Evolutionary conservation across 1,140 invertebrate species (phyloP).

Genomic region (Atta colombica): DNA sequence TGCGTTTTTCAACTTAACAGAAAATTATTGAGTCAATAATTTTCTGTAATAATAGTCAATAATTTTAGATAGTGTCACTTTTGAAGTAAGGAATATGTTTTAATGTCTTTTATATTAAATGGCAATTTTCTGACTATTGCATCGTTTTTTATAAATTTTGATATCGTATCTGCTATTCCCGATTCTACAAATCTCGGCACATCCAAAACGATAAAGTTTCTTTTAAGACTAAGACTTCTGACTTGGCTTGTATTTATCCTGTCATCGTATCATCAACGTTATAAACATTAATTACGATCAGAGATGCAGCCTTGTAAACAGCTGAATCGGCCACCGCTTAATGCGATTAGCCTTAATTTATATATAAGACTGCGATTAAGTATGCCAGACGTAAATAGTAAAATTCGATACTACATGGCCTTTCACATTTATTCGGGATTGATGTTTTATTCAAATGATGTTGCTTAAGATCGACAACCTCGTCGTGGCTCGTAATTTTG

Average conservation of each 20-base stretch:
- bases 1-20: too few species aligned
- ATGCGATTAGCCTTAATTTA: constrained; percentile 58
- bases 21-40: too few species aligned
- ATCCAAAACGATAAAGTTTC: neutral
- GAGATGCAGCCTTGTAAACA: neutral
- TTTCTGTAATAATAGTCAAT: too few species aligned
- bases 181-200: neutral
- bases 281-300: constrained; percentile 41
- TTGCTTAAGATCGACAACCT: constrained; percentile 57
- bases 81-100: neutral
- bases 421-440: constrained; percentile 47
- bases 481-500: constrained; percentile 13
- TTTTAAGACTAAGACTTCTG: neutral
- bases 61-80: too few species aligned
- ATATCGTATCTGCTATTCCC: neutral
- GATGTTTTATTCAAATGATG: constrained; percentile 62
- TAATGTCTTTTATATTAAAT: constrained; percentile 10
- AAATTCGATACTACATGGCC: constrained; percentile 48
- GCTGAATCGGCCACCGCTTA: constrained; percentile 16
- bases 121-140: constrained; percentile 6
- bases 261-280: constrained; percentile 29
- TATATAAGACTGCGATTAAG: constrained; percentile 43
- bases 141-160: neutral
- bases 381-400: constrained; percentile 48
- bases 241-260: neutral